Conservation (phyloP, 1,140 invertebrate genomes). For the Drosophila fuyamai region DNA sequence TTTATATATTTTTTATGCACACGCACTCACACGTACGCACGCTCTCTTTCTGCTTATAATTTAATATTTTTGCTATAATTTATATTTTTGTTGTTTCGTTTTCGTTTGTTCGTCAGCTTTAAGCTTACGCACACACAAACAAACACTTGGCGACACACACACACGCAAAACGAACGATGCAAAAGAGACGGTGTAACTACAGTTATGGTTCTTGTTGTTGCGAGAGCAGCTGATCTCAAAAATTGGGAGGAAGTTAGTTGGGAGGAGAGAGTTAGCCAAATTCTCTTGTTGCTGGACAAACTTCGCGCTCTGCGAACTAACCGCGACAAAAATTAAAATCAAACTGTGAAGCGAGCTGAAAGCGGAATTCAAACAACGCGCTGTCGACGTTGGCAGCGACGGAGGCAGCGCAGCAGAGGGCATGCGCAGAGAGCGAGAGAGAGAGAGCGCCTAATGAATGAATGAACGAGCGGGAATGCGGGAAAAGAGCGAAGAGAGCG, state of each 20-base stretch:
- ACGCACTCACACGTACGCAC: constrained; percentile 50
- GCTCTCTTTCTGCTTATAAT: constrained; percentile 49
- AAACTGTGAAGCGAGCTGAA: constrained; percentile 63
- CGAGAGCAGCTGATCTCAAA: constrained; percentile 48
- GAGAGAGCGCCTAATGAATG: constrained; percentile 51
- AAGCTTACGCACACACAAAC: constrained; percentile 43
- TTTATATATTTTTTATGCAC: constrained; percentile 61
- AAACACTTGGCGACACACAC: constrained; percentile 21
- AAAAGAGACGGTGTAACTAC: constrained; percentile 30
- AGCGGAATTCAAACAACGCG: constrained; percentile 63
- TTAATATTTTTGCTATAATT: constrained; percentile 61
- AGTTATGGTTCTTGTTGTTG: constrained; percentile 36
- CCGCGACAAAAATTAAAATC: constrained; percentile 76
- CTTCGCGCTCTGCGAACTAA: constrained; percentile 60
- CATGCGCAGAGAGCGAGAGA: constrained; percentile 38
- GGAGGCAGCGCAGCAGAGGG: constrained; percentile 20
- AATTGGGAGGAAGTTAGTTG: constrained; percentile 30
- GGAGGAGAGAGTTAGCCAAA: constrained; percentile 27
- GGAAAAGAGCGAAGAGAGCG: constrained; percentile 20
- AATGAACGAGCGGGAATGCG: constrained; percentile 59
- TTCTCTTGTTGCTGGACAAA: constrained; percentile 20
- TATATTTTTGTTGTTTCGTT: constrained; percentile 45
- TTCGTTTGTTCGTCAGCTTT: constrained; percentile 50
- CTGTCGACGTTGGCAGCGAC: constrained; percentile 30
- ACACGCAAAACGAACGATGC: constrained; percentile 27